Conservation (phyloP, 2,797 vertebrate species). For the Tauraco hartlaubi region DNA sequence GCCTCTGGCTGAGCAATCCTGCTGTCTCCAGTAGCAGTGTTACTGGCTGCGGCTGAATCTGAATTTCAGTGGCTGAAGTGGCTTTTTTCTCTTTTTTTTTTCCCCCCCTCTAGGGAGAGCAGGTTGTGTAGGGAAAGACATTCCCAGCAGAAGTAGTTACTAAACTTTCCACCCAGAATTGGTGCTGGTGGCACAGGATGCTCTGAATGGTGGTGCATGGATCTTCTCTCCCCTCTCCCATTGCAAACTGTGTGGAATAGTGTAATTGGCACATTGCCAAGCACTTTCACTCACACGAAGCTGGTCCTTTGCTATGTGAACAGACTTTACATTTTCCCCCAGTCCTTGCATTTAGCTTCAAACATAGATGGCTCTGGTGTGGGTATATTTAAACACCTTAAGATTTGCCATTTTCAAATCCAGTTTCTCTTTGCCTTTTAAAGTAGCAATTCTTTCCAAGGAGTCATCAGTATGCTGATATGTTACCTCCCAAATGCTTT, state of each 20-base stretch:
- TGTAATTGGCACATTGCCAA: fast-evolving
- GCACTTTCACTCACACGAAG: not conserved
- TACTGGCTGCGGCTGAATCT: not conserved
- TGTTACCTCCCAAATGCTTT: not conserved
- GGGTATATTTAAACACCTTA: not conserved
- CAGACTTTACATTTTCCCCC: not conserved
- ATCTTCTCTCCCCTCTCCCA: not conserved
- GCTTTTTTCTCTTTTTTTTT: no score
- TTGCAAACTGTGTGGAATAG: not conserved
- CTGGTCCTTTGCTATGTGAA: not conserved
- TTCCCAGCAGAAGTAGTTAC: not conserved
- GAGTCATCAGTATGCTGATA: not conserved
- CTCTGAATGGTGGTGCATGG: not conserved
- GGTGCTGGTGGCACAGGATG: not conserved
- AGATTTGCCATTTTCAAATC: not conserved
- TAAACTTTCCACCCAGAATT: not conserved
- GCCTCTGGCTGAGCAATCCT: not conserved
- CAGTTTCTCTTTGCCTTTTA: not conserved
- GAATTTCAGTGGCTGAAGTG: no score
- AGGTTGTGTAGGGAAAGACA: not conserved
- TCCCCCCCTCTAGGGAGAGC: not conserved
- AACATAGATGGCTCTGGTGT: not conserved
- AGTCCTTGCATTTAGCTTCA: not conserved
- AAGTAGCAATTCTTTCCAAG: not conserved
- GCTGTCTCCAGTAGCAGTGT: not conserved